Evolutionary conservation across 2,113 vertebrate genomes (phyloP), one percentile per base, ranked within the genome.

Genomic region (Psettodes erumei): DNA sequence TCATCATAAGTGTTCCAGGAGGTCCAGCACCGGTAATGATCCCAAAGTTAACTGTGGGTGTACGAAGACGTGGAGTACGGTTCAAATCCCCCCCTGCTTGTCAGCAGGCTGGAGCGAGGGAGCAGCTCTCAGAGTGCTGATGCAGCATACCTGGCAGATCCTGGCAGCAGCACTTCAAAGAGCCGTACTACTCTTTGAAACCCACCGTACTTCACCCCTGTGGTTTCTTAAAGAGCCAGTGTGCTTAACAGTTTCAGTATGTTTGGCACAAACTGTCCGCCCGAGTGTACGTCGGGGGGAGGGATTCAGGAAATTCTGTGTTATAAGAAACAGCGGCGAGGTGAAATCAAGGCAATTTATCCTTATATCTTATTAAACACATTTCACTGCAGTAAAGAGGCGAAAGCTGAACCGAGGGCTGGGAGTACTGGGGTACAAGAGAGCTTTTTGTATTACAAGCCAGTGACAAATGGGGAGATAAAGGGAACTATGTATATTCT

Each of bases 121-220:
- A 82, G 79, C 68, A 55, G 77, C 81, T 85, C 84, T 91, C 84
- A 89, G 75, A 90, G 82, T 88, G 93, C 94, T 96, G 94, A 97
- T 87, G 86, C 92, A 94, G 95, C 95, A 94, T 95, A 96, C 95
- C 97, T 96, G 96, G 91, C 95, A 95, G 93, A 95, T 95, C 94
- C 94, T 94, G 91, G 89, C 93, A 94, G 94, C 90, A 86, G 84
- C 86, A 96, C 95, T 96, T 98, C 96, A 98, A 98, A 98, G 95
- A 85, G 84, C 89, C 51, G 42, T 83, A 73, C 93, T 83, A 82
- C 81, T 91, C 94, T 97, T 95, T 96, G 96, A 95, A 96, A 94
- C 81, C 90, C 94, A 95, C 93, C 94, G 83, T 90, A 92, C 93
- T 92, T 95, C 91, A 93, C 94, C 94, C 93, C 92, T 91, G 91